Conservation (phyloP, 2,113 vertebrate species). For the Hypanus sabinus region DNA sequence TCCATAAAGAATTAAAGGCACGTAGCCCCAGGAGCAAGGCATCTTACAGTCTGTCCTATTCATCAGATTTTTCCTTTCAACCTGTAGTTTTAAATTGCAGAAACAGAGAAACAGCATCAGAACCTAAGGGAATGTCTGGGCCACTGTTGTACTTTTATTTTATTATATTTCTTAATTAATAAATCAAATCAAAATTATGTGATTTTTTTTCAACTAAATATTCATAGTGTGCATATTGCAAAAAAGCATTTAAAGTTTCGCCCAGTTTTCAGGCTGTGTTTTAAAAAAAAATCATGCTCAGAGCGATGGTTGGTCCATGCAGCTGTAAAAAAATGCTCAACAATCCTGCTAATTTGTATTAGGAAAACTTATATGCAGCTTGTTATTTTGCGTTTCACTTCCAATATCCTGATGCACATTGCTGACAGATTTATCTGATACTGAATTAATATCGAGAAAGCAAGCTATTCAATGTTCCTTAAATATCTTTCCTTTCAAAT, state of each 20-base stretch:
- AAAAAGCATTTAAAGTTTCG: no score
- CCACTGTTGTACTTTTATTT: no score
- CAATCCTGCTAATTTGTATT: background rate
- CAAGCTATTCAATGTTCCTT: background rate
- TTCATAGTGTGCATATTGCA: no score
- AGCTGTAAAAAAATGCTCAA: background rate
- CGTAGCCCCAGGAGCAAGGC: background rate
- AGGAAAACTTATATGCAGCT: background rate
- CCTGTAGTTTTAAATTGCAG: background rate
- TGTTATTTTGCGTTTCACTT: background rate
- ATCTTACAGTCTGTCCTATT: background rate
- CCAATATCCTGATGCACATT: background rate
- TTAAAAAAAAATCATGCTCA: no score
- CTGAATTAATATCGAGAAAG: background rate
- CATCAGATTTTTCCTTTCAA: background rate
- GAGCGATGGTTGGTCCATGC: no score
- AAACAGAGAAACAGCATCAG: background rate
- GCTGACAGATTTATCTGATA: background rate
- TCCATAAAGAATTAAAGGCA: background rate
- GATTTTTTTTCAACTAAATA: no score
- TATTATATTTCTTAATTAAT: no score
- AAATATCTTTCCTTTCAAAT: background rate
- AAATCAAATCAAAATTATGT: no score
- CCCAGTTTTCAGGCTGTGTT: no score
- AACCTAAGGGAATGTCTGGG: background rate